Evolutionary conservation across 2,888 invertebrate species (phyloP).

Genomic region (Drosophila limbata): DNA sequence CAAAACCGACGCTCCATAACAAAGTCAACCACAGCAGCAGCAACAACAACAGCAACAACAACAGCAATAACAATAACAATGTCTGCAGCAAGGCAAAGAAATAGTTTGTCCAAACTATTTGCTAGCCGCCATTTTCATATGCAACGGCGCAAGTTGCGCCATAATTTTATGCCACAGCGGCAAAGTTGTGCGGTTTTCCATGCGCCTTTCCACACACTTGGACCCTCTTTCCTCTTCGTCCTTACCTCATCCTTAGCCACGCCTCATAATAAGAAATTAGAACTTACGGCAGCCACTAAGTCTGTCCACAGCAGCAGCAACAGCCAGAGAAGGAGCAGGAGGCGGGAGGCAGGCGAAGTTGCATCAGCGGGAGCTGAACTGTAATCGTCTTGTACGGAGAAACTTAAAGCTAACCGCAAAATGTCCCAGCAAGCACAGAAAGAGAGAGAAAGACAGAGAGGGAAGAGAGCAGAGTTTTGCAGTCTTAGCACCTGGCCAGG

Average conservation of each 20-base stretch:
- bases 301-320: constrained; percentile 68
- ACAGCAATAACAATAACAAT: constrained; percentile 19
- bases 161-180: constrained; percentile 77
- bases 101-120: constrained; percentile 72
- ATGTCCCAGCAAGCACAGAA: constrained; percentile 38
- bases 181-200: constrained; percentile 69
- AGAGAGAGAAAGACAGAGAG: background rate
- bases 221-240: background rate
- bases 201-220: background rate
- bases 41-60: constrained; percentile 22
- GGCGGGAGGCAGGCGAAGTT: background rate
- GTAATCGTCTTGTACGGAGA: constrained; percentile 68
- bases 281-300: constrained; percentile 79
- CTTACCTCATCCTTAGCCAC: constrained; percentile 42
- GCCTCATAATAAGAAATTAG: constrained; percentile 81
- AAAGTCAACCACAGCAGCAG: constrained; percentile 66
- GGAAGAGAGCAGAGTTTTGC: constrained; percentile 21
- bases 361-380: constrained; percentile 55
- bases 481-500: constrained; percentile 54
- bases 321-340: constrained; percentile 2
- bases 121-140: constrained; percentile 75
- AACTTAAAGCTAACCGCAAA: constrained; percentile 71
- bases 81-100: constrained; percentile 58
- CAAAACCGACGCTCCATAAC: constrained; percentile 58
- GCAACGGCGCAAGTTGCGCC: constrained; percentile 73